Conservation (phyloP, 37 sponge, comb jelly and placozoan genomes). For the Geodia barretti region DNA sequence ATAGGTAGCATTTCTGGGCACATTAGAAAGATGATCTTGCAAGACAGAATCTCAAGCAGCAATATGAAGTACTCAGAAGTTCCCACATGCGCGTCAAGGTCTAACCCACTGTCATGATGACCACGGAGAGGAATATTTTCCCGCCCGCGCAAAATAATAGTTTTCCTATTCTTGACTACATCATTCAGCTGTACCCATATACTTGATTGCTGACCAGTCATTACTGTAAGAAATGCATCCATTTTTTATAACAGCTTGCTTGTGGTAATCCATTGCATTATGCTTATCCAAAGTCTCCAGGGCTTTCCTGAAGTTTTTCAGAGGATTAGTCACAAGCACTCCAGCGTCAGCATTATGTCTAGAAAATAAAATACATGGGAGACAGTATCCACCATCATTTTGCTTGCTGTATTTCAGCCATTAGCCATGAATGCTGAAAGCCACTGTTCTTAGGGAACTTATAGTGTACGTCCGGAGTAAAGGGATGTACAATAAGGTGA, state of each 20-base stretch:
- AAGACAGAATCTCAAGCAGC: constrained; percentile 19
- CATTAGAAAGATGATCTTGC: constrained; percentile 7
- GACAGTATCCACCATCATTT: constrained; percentile 60
- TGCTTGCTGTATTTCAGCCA: constrained; percentile 55
- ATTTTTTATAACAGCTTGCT: constrained; percentile 36
- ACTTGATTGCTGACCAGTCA: constrained; percentile 41
- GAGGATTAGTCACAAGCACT: constrained; percentile 12
- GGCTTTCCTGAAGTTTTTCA: constrained; percentile 41
- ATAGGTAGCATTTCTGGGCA: constrained; percentile 18
- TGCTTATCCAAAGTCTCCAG: constrained; percentile 29
- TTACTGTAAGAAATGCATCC: constrained; percentile 37
- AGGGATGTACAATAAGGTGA: neutral
- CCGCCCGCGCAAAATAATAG: constrained; percentile 17
- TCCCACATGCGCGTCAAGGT: neutral
- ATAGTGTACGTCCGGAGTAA: neutral
- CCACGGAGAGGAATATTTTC: constrained; percentile 26
- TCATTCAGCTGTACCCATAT: constrained; percentile 10
- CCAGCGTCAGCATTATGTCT: neutral
- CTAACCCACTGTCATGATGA: constrained; percentile 11
- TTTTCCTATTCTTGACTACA: neutral
- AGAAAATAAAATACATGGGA: constrained; percentile 49
- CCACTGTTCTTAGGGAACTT: neutral
- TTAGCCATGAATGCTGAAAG: constrained; percentile 33
- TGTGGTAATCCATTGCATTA: constrained; percentile 46
- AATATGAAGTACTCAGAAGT: neutral